Base-by-base conservation (phyloP, 1,140 invertebrate genomes). In the Metopolophium dirhodum region DNA sequence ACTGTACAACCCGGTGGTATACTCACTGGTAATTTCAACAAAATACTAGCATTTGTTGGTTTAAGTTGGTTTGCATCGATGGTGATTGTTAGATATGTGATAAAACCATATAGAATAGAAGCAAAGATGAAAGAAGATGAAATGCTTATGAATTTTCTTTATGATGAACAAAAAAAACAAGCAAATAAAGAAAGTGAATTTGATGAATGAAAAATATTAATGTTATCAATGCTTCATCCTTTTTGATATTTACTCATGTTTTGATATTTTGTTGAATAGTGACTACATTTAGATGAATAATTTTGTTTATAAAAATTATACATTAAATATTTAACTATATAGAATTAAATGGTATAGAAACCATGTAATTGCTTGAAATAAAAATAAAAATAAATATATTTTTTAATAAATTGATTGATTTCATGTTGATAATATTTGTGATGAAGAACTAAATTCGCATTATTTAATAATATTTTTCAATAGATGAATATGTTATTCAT, bases 11-110 rank as follows among this genome's bases (percentile, higher is more conserved):
- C 91, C 1, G 82, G 82, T n/a, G 82, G 47, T 54, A 1, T 8
- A 6, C 35, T 93, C 22, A 35, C 23, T 7, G n/a, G 41, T 41
- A 93, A 93, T 41, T 85, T 93, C 49, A 93, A 86, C 82, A 93
- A 83, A 85, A 41, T 86, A 41, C 1, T 93, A 22, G 91, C 91
- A 18, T 20, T 45, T 37, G 47, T 86, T 41, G 91, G 91, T 51
- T 30, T 93, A 0, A 14, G 77, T 2, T 93, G 91, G 91, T n/a
- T 93, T 20, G n/a, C 68, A 30, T 93, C 77, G 11, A 30, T 93
- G 82, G 22, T 93, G 11, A 0, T 93, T 30, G 23, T 86, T 30
- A 49, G 91, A 37, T 93, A 93, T 18, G 82, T 93, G 1, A 85
- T 93, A 7, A 93, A 93, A 85, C 91, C 91, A 37, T 57, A 26